Evolutionary conservation across 2,113 vertebrate species (phyloP).

Genomic region (Aldabrachelys gigantea): DNA sequence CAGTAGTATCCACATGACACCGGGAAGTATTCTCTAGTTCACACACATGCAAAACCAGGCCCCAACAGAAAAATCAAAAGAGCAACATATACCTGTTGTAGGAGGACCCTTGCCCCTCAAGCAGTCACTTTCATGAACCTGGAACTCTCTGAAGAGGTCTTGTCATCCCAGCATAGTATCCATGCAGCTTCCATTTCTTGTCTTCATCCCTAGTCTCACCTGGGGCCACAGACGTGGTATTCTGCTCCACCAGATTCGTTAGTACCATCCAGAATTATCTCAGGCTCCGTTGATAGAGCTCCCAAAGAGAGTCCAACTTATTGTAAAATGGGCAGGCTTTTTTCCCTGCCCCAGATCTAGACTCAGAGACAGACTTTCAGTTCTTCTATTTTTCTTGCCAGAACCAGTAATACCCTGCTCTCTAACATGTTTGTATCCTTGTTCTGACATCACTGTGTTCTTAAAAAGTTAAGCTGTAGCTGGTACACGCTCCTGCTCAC

Average conservation of each 20-base stretch:
- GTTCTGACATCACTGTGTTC: neutral
- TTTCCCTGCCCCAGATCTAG: neutral
- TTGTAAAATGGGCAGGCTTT: accelerated
- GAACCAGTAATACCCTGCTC: neutral
- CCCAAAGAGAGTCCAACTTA: neutral
- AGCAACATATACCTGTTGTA: neutral
- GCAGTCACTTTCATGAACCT: neutral
- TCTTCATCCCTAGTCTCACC: neutral
- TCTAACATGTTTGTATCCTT: neutral
- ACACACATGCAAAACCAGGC: neutral
- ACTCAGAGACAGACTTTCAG: neutral
- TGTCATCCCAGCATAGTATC: neutral
- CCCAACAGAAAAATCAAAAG: neutral
- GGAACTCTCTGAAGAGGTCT: neutral
- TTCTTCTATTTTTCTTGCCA: neutral
- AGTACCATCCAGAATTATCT: neutral
- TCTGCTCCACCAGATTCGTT: constrained; percentile 29
- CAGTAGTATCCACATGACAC: neutral
- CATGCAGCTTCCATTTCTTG: neutral
- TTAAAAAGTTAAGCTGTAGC: neutral
- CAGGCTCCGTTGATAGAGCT: neutral
- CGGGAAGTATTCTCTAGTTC: neutral
- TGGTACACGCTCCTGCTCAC: neutral
- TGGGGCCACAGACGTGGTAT: accelerated
- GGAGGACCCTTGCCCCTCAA: neutral